Conservation (phyloP, 2,888 invertebrate species). For the Cosmopolites sordidus region DNA sequence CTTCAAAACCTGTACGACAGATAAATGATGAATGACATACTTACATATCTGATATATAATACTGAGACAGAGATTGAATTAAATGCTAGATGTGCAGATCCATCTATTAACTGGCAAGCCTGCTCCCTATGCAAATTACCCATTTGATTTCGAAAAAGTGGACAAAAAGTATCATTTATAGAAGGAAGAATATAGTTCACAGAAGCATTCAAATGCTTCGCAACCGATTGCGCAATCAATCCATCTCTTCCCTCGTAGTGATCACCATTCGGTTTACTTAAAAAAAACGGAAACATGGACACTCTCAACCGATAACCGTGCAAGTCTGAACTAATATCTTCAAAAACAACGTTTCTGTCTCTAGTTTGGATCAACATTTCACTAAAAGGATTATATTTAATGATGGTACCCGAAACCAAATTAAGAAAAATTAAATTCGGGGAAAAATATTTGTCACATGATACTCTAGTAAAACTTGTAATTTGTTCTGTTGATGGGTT, state of each 20-base stretch:
- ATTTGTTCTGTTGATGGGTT: too few relatives aligned
- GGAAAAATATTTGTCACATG: background rate
- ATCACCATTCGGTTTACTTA: background rate
- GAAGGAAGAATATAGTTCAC: slow-evolving; percentile 1
- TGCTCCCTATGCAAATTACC: background rate
- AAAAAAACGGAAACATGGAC: slow-evolving; percentile 4
- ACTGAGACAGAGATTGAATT: too few relatives aligned
- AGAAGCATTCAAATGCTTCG: slow-evolving; percentile 5
- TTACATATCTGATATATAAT: too few relatives aligned
- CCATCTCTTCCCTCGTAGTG: slow-evolving; percentile 5
- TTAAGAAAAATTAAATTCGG: slow-evolving; percentile 1
- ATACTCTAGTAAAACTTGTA: too few relatives aligned
- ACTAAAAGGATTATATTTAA: slow-evolving; percentile 9
- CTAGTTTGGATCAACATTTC: background rate
- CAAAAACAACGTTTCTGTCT: background rate
- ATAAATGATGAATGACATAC: too few relatives aligned
- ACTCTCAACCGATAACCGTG: slow-evolving; percentile 4
- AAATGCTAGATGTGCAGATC: slow-evolving; percentile 3
- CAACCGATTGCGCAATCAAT: background rate
- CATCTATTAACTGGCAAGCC: background rate
- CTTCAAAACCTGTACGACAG: too few relatives aligned
- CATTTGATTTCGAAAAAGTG: background rate
- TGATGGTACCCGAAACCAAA: background rate
- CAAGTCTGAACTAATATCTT: background rate
- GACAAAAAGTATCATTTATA: background rate